A percentile compares a stretch with the other conserved stretches of the same genome.
Evolutionary conservation across 2,113 vertebrate genomes (phyloP).

Genomic region (Neogale vison): DNA sequence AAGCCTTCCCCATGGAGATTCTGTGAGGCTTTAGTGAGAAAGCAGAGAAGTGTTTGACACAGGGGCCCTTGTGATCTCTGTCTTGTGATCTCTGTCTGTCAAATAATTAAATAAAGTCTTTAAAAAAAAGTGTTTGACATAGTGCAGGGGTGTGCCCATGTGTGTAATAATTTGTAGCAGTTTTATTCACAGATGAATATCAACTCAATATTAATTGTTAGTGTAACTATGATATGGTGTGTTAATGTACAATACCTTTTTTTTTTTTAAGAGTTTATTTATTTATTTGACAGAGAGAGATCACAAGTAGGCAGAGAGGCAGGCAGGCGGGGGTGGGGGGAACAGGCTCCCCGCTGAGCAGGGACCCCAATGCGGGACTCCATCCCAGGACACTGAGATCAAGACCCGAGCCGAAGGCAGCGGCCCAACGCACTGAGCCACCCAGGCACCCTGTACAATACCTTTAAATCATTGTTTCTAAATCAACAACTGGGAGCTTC

Average conservation of each 20-base stretch:
- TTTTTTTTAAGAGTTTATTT: too few relatives aligned
- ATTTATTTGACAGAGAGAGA: too few relatives aligned
- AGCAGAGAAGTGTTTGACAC: background rate
- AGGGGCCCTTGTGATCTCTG: too few relatives aligned
- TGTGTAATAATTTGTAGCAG: background rate
- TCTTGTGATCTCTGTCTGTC: too few relatives aligned
- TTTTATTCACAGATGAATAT: background rate
- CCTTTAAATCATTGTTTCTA: background rate
- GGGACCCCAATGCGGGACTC: too few relatives aligned
- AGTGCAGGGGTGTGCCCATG: background rate
- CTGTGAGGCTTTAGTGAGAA: background rate
- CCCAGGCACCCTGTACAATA: background rate
- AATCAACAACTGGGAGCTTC: background rate
- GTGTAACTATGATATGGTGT: background rate
- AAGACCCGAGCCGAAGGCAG: too few relatives aligned
- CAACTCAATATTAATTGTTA: background rate
- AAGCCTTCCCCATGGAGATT: background rate
- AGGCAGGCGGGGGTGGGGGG: accelerated
- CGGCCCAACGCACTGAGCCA: too few relatives aligned
- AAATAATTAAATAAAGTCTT: too few relatives aligned
- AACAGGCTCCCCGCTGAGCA: too few relatives aligned
- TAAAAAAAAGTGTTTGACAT: background rate
- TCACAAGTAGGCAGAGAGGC: too few relatives aligned
- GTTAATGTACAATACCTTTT: background rate
- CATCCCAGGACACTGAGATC: too few relatives aligned